Evolutionary conservation across 2,888 invertebrate genomes (phyloP), one percentile per base, ranked within the genome.

Genomic region (Drosophila atripex): DNA sequence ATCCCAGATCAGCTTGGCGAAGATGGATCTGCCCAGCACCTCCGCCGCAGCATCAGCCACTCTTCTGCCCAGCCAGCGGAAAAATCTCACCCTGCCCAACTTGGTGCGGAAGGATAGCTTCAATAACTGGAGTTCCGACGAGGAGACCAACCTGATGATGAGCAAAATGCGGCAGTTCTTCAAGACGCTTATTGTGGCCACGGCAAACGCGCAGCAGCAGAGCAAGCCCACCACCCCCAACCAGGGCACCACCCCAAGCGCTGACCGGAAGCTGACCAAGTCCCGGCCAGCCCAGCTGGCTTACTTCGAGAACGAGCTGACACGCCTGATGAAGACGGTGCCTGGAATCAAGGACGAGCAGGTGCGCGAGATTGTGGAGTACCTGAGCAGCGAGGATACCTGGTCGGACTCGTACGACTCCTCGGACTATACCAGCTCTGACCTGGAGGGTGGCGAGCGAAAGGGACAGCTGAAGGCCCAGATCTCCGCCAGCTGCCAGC

Each of bases 321-420:
- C 97, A 0, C 93, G 97, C 64, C 92, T 97, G 76, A 97, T 97
- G 97, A 97, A 97, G 93, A 97, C 97, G 0, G 97, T 97, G 45
- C 97, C 97, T 0, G 97, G 97, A 25, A 96, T 97, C 76, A 94
- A 97, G 69, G 97, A 97, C 86, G 97, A 97, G 78, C 97, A 97
- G 91, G 97, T 97, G 39, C 94, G 96, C 21, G 97, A 97, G 92
- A 97, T 97, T 58, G 97, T 98, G 0, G 97, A 97, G 91, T 97
- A 97, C 90, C 92, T 97, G 72, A 97, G 97, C 76, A 97, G 97
- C 76, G 97, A 97, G 89, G 97, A 97, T 88, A 96, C 97, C 3
- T 97, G 97, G 97, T 97, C 97, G 75, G 97, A 97, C 90, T 97
- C 97, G 0, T 97, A 97, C 88, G 97, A 97, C 90, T 97, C 97